These are phyloP conservation scores for Melinaea marsaeus DNA, from an alignment of 2,888 invertebrate genomes.

Conservation along the genomic window DNA sequence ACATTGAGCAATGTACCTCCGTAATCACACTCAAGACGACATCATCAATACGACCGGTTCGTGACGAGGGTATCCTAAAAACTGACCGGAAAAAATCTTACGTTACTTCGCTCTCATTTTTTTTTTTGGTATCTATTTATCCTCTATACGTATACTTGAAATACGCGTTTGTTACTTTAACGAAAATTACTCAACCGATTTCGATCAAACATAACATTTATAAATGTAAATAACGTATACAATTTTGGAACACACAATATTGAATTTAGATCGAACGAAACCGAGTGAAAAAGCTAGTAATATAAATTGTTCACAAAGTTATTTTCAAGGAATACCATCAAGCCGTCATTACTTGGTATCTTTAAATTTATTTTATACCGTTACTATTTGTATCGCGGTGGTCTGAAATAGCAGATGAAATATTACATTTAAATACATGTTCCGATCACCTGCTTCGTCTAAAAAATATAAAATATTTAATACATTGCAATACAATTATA, in stretches of 20 bases:
- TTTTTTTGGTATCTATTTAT: not conserved
- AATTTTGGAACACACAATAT: too few species aligned
- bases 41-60: conserved; percentile 32
- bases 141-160: conserved; percentile 1
- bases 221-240: too few species aligned
- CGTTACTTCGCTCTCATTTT: conserved; percentile 4
- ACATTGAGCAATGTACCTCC: conserved; percentile 57
- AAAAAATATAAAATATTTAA: not conserved
- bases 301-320: too few species aligned
- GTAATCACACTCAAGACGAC: conserved; percentile 49
- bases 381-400: not conserved
- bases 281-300: too few species aligned
- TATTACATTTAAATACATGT: not conserved
- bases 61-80: conserved; percentile 28
- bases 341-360: not conserved
- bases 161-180: not conserved
- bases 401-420: conserved; percentile 1
- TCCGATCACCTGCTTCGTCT: not conserved
- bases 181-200: too few species aligned
- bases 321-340: not conserved
- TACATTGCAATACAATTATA: not conserved
- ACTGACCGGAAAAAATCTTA: conserved; percentile 19
- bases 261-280: too few species aligned
- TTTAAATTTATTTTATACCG: not conserved
- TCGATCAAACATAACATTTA: too few species aligned